phyloP scores from a whole-genome alignment of 2,797 vertebrate species.

The Lagodon rhomboides region DNA sequence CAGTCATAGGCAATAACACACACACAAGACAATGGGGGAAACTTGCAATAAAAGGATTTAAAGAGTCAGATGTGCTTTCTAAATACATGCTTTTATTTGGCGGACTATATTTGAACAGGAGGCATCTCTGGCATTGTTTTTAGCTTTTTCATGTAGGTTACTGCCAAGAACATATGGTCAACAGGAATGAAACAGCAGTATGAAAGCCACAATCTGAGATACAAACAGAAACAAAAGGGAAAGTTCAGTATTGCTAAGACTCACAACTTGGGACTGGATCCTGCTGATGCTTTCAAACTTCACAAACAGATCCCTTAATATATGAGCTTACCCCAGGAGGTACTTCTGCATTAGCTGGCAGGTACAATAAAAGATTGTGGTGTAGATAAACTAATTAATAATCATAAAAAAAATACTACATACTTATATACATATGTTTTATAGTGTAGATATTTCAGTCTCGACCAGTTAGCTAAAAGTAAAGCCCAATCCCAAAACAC shows the following conservation, averaged over 20 bases:
- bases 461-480: no score
- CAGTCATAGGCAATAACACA: constrained; percentile 46
- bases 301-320: not conserved
- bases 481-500: no score
- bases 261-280: not conserved
- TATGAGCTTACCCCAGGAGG: not conserved
- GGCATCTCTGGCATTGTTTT: constrained; percentile 12
- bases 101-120: constrained; percentile 22
- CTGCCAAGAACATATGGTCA: constrained; percentile 41
- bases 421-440: no score
- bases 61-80: constrained; percentile 57
- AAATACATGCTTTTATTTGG: constrained; percentile 46
- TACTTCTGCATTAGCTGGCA: not conserved
- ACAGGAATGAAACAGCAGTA: constrained; percentile 32
- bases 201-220: constrained; percentile 4
- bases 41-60: constrained; percentile 55
- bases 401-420: not conserved
- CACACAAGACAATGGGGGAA: constrained; percentile 51
- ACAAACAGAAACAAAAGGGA: constrained; percentile 5
- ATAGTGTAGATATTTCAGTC: no score
- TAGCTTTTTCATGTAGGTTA: constrained; percentile 1
- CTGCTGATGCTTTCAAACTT: not conserved
- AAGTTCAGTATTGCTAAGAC: not conserved
- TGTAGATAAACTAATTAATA: not conserved
- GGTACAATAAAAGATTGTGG: no score